Evolutionary conservation across 30 jellyfish, hydroid and myxozoan species (phyloP), one percentile per base, ranked within the genome.

Genomic region (Chironex yamaguchii): DNA sequence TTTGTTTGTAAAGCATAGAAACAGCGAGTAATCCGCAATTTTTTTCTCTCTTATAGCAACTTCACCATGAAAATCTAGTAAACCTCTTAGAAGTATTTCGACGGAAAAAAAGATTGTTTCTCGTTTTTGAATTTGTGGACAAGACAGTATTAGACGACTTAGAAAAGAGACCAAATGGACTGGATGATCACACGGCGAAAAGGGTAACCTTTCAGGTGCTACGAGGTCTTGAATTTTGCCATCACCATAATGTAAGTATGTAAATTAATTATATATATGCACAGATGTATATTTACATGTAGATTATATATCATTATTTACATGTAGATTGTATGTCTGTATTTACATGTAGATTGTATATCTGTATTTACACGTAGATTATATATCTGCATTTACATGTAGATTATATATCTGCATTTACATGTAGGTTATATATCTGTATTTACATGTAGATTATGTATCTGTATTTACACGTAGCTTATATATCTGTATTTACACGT

Each of bases 181-280:
- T 94, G 20, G 96, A 89, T 30, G 97, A 81, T 23, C 42, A 33
- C 2, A 28, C 79, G 4, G 96, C 89, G 23, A 94, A 94, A 87
- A 83, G 66, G 52, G 89, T 94, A 24, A 81, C 97, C 14, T 94
- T 53, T 66, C 99, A 94, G 84, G 97, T 94, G 1, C 84, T 94
- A 27, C 77, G 99, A 49, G 99, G 99, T 33, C 67, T 94, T 30
- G 99, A 94, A 31, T 94, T 94, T 63, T 94, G 99, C 58, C 99
- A 94, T 52, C 76, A 86, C 35, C 99, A 94, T 67, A 89, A 89
- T 67, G 99, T 94, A 84, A 94, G 97, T 80, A 1, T 48, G 23
- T 26, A 0, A 12, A 68, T n/a, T 30, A 17, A 6, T 62, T 62
- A 6, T 25, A 6, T 62, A 12, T 20, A 17, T 62, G 29, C 13